These are phyloP conservation scores for Tillus elongatus DNA, from an alignment of 2,888 invertebrate species.

Conservation along the genomic window DNA sequence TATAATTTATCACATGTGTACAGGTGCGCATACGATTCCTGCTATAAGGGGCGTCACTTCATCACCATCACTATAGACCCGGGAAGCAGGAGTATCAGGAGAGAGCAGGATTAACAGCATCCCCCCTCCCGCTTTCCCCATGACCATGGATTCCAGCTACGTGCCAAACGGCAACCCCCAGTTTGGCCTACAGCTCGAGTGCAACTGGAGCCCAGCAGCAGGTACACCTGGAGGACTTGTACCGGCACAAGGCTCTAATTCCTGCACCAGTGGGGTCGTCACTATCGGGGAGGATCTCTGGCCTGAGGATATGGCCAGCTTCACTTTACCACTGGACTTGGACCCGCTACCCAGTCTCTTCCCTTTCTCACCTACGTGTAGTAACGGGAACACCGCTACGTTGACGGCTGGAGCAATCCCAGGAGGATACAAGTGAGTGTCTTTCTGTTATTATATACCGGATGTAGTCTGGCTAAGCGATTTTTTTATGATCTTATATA, in stretches of 20 bases:
- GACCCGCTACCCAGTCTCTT: slow-evolving; percentile 81
- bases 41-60: no score
- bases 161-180: slow-evolving; percentile 61
- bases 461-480: no score
- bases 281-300: slow-evolving; percentile 18
- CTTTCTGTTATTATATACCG: no score
- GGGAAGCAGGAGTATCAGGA: no score
- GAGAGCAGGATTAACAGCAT: no score
- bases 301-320: slow-evolving; percentile 74
- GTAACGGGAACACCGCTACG: slow-evolving; percentile 44
- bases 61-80: no score
- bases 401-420: no score
- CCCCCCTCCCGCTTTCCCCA: background rate
- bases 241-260: no score
- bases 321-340: slow-evolving; percentile 75
- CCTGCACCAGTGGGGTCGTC: slow-evolving; percentile 11
- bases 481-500: no score
- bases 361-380: slow-evolving; percentile 77
- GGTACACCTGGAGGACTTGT: slow-evolving; percentile 1
- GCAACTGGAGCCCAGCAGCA: slow-evolving; percentile 35
- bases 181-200: slow-evolving; percentile 50
- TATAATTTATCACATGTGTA: no score
- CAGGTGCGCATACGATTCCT: no score
- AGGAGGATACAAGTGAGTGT: slow-evolving; percentile 65
- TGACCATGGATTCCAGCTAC: slow-evolving; percentile 50